Conservation (phyloP, 1,140 invertebrate genomes). For the Copidosoma floridanum region DNA sequence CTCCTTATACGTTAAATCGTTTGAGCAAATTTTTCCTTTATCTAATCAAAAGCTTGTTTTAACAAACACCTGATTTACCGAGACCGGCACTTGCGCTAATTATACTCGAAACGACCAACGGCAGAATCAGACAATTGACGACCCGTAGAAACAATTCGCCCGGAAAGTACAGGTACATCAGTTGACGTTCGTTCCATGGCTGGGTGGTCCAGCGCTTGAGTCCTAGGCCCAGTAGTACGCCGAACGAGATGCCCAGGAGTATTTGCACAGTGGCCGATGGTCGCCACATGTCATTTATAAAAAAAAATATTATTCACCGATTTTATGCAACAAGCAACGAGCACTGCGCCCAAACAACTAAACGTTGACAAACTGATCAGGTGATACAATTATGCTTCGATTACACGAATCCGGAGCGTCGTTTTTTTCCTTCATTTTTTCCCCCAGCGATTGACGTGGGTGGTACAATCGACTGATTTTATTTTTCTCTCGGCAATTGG, state of each 20-base stretch:
- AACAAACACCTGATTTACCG: constrained; percentile 70
- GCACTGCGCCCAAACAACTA: too few species aligned
- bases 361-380: too few species aligned
- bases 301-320: too few species aligned
- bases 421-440: too few species aligned
- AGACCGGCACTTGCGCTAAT: constrained; percentile 81
- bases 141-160: constrained; percentile 90
- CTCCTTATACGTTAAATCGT: constrained; percentile 1
- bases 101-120: constrained; percentile 83
- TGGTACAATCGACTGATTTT: too few species aligned
- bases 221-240: constrained; percentile 72
- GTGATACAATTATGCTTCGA: too few species aligned
- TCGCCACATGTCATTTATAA: constrained; percentile 11
- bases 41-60: too few species aligned
- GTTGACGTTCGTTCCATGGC: constrained; percentile 68
- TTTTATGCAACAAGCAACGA: too few species aligned
- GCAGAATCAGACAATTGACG: constrained; percentile 86
- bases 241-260: constrained; percentile 73
- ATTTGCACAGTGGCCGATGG: neutral
- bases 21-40: too few species aligned
- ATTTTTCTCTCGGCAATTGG: too few species aligned
- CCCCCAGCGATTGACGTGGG: too few species aligned
- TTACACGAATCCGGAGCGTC: too few species aligned
- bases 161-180: constrained; percentile 86
- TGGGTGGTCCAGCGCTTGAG: constrained; percentile 61